Evolutionary conservation across 1,140 invertebrate genomes (phyloP), one percentile per base, ranked within the genome.

Genomic region (Drosophila ananassae): DNA sequence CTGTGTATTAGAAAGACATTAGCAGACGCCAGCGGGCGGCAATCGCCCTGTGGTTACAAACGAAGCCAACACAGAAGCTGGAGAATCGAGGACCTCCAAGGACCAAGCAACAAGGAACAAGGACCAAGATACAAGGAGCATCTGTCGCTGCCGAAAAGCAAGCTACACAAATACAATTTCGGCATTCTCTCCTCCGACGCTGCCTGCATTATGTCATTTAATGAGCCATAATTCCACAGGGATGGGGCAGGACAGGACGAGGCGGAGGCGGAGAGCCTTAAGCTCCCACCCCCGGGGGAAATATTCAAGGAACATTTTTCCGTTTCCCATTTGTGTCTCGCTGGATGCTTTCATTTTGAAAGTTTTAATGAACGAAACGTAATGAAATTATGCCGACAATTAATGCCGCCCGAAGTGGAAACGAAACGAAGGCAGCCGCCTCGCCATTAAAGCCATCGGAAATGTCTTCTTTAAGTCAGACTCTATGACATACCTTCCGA

Each of bases 1-100:
- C 46, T 87, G 73, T 85, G 62, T 87, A 87, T 87, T 87, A 82
- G 82, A 87, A 81, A 87, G 64, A 79, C 84, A 87, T 87, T 82
- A 87, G 71, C 62, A 53, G 66, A 55, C 59, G 39, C 50, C 67
- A 60, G 66, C 67, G 50, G 66, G 74, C 39, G 57, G 56, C 57
- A 59, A 46, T 54, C 34, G 41, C 32, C 59, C 59, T 69, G 73
- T 39, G 73, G 73, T 77, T 76, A 58, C 28, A 52, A 9, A 17
- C 39, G 39, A 61, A 17, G 39, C 9, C 44, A 13, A 30, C 25
- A 60, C 58, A 44, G 58, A 39, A 60, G 34, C 46, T 17, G 25
- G 22, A 53, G 25, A 57, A 13, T 58, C 25, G 12, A n/a, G 6
- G 17, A 28, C 17, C 44, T 47, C 44, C 17, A 13, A 12, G 17